These are phyloP conservation scores for Rhinogobio ventralis DNA, from an alignment of 2,797 vertebrate genomes.

Conservation along the genomic window DNA sequence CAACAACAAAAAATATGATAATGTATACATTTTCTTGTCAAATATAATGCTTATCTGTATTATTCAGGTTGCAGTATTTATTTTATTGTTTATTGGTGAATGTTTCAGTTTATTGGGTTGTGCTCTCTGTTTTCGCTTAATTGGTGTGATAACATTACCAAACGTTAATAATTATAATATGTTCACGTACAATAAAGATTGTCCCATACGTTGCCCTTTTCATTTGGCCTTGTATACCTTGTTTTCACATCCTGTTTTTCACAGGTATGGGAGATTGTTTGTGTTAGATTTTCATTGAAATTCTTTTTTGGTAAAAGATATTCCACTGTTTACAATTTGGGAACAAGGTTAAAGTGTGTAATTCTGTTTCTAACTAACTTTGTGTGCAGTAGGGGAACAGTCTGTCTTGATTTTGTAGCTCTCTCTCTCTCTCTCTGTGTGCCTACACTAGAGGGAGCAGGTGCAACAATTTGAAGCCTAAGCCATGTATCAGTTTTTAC, in stretches of 20 bases:
- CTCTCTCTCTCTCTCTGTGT: background rate
- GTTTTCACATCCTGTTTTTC: background rate
- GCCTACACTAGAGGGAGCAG: conserved; percentile 51
- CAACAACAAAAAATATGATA: too few relatives aligned
- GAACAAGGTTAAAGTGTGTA: background rate
- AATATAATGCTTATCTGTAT: background rate
- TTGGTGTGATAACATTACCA: background rate
- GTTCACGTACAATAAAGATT: background rate
- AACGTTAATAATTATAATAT: background rate
- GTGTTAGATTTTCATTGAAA: background rate
- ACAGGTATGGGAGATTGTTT: background rate
- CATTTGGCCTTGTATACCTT: background rate
- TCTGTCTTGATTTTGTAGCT: background rate
- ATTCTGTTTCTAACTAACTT: background rate
- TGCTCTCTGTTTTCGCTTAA: background rate
- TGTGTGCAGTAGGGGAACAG: background rate
- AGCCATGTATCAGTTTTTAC: conserved; percentile 7
- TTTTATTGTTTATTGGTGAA: background rate
- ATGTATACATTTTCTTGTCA: background rate
- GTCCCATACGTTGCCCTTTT: background rate
- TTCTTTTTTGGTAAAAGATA: background rate
- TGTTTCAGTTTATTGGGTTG: background rate
- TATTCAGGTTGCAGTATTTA: too few relatives aligned
- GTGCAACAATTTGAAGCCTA: conserved; percentile 24
- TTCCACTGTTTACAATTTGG: background rate